A percentile compares a stretch with the other conserved stretches of the same genome.
Evolutionary conservation across 2,797 vertebrate genomes (phyloP).

Genomic region (Acrossocheilus fasciatus): DNA sequence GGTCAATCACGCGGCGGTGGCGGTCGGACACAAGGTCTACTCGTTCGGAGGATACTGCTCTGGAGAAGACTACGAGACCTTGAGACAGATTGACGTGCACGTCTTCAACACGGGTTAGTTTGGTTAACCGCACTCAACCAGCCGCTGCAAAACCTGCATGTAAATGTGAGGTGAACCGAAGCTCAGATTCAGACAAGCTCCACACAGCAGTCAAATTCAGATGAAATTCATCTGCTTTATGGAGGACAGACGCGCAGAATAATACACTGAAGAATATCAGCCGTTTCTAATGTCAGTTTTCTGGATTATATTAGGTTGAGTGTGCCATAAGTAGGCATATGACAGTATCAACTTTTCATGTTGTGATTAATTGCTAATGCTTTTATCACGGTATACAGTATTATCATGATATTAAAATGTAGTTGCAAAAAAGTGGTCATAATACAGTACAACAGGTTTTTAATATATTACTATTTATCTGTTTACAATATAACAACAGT

Average conservation of each 20-base stretch:
- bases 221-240: not conserved
- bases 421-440: no score
- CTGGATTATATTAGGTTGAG: no score
- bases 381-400: no score
- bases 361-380: no score
- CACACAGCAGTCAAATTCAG: not conserved
- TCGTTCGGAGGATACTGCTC: constrained; percentile 99
- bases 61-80: constrained; percentile 96
- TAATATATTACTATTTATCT: no score
- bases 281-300: no score
- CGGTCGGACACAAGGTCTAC: constrained; percentile 95
- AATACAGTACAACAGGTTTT: no score
- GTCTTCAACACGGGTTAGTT: constrained; percentile 93
- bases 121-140: no score
- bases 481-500: no score
- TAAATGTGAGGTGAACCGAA: not conserved
- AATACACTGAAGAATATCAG: not conserved
- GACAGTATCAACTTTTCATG: no score
- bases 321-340: no score
- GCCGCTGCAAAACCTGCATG: not conserved
- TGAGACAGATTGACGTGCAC: constrained; percentile 98
- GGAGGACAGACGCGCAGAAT: not conserved
- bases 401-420: no score
- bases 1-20: constrained; percentile 98
- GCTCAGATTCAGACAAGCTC: not conserved